Conservation (phyloP, 2,113 vertebrate species). For the Callopanchax toddi region DNA sequence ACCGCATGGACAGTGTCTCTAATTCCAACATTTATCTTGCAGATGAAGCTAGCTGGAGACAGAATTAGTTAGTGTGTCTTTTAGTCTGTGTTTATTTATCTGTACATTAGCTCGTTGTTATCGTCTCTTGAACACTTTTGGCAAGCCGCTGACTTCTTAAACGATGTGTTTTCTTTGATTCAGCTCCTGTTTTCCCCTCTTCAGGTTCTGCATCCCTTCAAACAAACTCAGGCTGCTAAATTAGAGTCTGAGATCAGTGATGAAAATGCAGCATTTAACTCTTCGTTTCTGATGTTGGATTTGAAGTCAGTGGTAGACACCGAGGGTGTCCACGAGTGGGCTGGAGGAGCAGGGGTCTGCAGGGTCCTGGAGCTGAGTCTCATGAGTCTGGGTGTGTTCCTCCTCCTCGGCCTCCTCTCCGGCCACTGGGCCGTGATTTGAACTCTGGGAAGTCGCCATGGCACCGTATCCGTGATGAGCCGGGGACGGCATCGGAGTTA, state of each 20-base stretch:
- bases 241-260: constrained; percentile 59
- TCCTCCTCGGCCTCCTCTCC: constrained; percentile 74
- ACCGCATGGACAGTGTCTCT: constrained; percentile 33
- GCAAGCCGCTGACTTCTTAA: constrained; percentile 19
- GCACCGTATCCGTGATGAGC: constrained; percentile 93
- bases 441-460: constrained; percentile 86
- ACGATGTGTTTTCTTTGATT: constrained; percentile 10
- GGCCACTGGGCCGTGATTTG: constrained; percentile 65
- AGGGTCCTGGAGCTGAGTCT: constrained; percentile 85
- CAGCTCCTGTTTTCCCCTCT: constrained; percentile 19
- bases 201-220: constrained; percentile 19
- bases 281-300: neutral
- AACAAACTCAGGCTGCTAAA: constrained; percentile 55
- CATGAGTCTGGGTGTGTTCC: constrained; percentile 79
- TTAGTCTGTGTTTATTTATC: constrained; percentile 20
- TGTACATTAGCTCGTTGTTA: constrained; percentile 36
- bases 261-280: constrained; percentile 58
- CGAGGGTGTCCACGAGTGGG: constrained; percentile 82
- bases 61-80: too few relatives aligned
- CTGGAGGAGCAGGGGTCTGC: constrained; percentile 79
- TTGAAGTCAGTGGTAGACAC: constrained; percentile 82
- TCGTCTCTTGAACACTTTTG: constrained; percentile 9
- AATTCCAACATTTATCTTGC: constrained; percentile 36
- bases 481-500: constrained; percentile 91
- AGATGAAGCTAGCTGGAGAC: constrained; percentile 32